Evolutionary conservation across 2,113 vertebrate species (phyloP).

Genomic region (Castor canadensis): DNA sequence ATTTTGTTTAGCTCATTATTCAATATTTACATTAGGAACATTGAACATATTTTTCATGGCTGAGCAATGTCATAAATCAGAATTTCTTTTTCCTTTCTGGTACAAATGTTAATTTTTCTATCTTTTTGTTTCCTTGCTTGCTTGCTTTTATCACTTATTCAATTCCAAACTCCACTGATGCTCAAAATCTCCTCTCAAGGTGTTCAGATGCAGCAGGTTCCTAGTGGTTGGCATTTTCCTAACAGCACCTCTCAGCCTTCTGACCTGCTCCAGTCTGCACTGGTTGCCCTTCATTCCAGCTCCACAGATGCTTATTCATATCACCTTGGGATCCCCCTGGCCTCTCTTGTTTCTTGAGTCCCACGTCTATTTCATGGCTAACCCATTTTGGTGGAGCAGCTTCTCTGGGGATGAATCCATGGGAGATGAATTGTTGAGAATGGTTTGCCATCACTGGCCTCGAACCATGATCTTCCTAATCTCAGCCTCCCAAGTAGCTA

Average conservation of each 20-base stretch:
- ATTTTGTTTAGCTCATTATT: not conserved
- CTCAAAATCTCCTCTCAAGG: not conserved
- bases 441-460: no score
- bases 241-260: not conserved
- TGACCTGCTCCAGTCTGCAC: not conserved
- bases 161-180: not conserved
- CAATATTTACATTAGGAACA: not conserved
- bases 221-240: not conserved
- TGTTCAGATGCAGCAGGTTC: not conserved
- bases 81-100: not conserved
- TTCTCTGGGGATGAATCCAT: not conserved
- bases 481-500: no score
- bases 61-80: not conserved
- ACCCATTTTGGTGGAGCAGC: not conserved
- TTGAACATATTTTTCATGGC: not conserved
- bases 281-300: not conserved
- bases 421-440: not conserved
- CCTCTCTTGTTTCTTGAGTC: not conserved
- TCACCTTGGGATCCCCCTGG: not conserved
- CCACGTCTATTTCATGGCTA: not conserved
- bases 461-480: no score
- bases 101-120: not conserved
- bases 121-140: not conserved
- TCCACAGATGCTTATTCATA: not conserved
- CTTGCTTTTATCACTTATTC: not conserved